A percentile compares a stretch with the other conserved stretches of the same genome.
Conservation (phyloP, 2,113 vertebrate species). For the Malurus alboscapulatus region DNA sequence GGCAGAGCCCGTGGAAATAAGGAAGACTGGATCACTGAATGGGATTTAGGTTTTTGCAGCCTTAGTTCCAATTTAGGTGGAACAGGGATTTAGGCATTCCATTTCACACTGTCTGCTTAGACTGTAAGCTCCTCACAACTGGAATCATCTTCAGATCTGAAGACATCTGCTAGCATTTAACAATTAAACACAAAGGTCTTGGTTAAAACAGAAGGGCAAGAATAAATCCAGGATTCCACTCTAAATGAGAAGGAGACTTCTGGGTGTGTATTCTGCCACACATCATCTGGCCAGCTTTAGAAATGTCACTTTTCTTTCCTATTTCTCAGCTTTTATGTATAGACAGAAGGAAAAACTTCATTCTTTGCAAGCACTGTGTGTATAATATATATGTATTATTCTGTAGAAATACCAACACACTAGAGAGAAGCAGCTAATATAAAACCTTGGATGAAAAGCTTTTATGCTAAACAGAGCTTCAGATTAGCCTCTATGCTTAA, state of each 20-base stretch:
- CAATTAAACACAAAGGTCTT: neutral
- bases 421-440: constrained; percentile 13
- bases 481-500: constrained; percentile 35
- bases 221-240: neutral
- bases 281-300: neutral
- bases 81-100: neutral
- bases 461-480: constrained; percentile 50
- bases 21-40: neutral
- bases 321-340: neutral
- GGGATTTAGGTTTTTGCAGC: neutral
- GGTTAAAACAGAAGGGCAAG: neutral
- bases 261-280: neutral
- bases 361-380: neutral
- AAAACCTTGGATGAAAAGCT: constrained; percentile 43
- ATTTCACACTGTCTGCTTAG: neutral
- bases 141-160: neutral
- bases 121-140: neutral
- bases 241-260: neutral
- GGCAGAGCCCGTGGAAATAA: neutral
- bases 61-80: neutral
- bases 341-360: neutral
- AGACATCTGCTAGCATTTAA: neutral
- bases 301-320: constrained; percentile 1
- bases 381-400: constrained; percentile 15
- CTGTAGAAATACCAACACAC: constrained; percentile 26